Percentiles rank a stretch among this genome's conserved stretches.
Evolutionary conservation across 2,888 invertebrate species (phyloP).

Genomic region (Ormyrus thymus): DNA sequence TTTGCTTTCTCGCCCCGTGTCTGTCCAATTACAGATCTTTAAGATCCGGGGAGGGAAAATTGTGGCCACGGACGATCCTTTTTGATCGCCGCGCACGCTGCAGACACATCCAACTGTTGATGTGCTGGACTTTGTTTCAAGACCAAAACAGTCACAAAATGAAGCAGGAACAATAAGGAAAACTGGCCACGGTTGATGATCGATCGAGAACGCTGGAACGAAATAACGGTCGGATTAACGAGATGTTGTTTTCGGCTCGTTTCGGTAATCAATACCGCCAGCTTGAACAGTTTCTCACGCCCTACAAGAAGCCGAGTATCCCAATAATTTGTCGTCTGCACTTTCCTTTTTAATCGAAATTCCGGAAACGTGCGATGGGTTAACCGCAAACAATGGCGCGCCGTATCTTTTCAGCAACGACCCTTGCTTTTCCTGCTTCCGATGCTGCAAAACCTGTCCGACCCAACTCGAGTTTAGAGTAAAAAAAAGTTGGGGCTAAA

Average conservation of each 20-base stretch:
- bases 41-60: too few species aligned
- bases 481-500: conserved; percentile 4
- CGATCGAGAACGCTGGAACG: not conserved
- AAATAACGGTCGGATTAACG: not conserved
- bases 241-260: not conserved
- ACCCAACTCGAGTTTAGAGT: conserved; percentile 57
- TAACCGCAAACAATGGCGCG: conserved; percentile 71
- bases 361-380: conserved; percentile 65
- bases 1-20: too few species aligned
- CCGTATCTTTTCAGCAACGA: conserved; percentile 51
- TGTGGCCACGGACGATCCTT: too few species aligned
- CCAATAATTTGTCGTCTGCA: conserved; percentile 60
- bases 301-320: conserved; percentile 54
- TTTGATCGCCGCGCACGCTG: too few species aligned
- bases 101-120: too few species aligned
- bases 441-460: conserved; percentile 55
- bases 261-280: conserved; percentile 35
- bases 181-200: too few species aligned
- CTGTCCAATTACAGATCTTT: too few species aligned
- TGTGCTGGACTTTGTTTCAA: too few species aligned
- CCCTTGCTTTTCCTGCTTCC: conserved; percentile 54
- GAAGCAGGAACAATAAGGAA: too few species aligned
- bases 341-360: conserved; percentile 61
- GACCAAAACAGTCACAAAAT: too few species aligned
- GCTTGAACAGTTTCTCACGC: conserved; percentile 69